Percentiles rank a stretch among this genome's conserved stretches.
Evolutionary conservation across 2,113 vertebrate species (phyloP).

Genomic region (Lagopus muta): DNA sequence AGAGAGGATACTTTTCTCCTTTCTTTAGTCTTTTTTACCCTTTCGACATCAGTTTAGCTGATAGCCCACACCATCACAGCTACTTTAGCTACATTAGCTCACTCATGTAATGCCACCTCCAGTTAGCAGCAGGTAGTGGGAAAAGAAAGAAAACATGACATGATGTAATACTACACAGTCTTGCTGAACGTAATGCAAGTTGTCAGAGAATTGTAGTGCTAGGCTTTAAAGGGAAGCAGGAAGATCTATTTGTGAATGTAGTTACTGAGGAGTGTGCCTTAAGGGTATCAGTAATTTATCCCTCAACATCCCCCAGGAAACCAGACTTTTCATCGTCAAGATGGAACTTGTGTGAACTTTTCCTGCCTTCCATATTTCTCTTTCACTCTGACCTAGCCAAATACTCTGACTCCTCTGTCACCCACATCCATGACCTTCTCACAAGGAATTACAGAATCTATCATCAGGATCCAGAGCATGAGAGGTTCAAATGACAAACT

Average conservation of each 20-base stretch:
- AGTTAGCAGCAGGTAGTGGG: background rate
- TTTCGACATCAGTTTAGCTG: background rate
- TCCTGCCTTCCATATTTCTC: background rate
- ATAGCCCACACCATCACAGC: background rate
- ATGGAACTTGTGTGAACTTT: background rate
- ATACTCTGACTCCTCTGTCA: background rate
- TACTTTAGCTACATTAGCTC: conserved; percentile 14
- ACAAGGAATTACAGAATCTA: background rate
- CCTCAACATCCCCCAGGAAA: background rate
- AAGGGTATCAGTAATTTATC: background rate
- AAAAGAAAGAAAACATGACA: background rate
- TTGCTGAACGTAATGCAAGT: background rate
- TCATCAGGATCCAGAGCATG: background rate
- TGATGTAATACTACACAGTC: background rate
- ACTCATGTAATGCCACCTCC: conserved; percentile 20
- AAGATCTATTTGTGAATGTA: background rate
- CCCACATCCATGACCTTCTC: background rate
- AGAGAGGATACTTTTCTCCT: background rate
- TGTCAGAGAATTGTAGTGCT: background rate
- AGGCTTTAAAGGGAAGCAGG: background rate
- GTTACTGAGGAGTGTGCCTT: background rate
- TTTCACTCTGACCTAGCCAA: background rate
- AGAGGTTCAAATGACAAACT: background rate
- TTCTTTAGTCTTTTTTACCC: background rate
- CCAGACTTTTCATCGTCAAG: background rate